Percentiles rank a stretch among this genome's conserved stretches.
phyloP scores from a whole-genome alignment of 2,888 invertebrate species.

The Parthenolecanium corni region DNA sequence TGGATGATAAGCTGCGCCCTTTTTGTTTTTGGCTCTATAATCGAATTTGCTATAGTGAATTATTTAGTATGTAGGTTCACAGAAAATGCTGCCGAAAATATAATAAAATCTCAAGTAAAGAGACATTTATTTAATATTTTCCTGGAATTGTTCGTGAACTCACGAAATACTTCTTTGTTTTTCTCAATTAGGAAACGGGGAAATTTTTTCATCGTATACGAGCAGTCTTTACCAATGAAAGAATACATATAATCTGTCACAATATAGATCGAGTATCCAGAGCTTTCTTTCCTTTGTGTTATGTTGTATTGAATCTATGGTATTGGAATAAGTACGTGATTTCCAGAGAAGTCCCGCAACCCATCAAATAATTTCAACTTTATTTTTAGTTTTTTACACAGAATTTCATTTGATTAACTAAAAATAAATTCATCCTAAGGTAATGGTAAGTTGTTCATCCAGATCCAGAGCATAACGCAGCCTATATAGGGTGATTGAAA shows the following conservation, averaged over 20 bases:
- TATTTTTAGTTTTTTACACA: too few relatives aligned
- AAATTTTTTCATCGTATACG: too few relatives aligned
- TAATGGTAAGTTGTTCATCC: too few relatives aligned
- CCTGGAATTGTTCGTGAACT: too few relatives aligned
- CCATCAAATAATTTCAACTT: background rate
- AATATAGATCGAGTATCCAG: conserved; percentile 13
- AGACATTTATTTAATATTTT: too few relatives aligned
- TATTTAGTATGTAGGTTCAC: conserved; percentile 7
- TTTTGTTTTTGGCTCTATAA: conserved; percentile 12
- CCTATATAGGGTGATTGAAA: too few relatives aligned
- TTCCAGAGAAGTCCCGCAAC: background rate
- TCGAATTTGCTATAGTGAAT: conserved; percentile 21
- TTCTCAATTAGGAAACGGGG: too few relatives aligned
- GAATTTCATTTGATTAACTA: too few relatives aligned
- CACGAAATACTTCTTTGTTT: too few relatives aligned
- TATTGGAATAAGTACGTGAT: conserved; percentile 14
- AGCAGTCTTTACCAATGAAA: background rate
- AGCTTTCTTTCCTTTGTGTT: conserved; percentile 8
- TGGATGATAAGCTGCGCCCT: conserved; percentile 22
- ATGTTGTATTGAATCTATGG: background rate
- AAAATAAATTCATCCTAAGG: too few relatives aligned
- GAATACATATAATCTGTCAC: conserved; percentile 9
- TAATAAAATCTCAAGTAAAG: too few relatives aligned
- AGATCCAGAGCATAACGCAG: too few relatives aligned
- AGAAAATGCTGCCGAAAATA: background rate